These are phyloP conservation scores for Leptinotarsa juncta DNA, from an alignment of 2,888 invertebrate genomes.

Conservation along the genomic window DNA sequence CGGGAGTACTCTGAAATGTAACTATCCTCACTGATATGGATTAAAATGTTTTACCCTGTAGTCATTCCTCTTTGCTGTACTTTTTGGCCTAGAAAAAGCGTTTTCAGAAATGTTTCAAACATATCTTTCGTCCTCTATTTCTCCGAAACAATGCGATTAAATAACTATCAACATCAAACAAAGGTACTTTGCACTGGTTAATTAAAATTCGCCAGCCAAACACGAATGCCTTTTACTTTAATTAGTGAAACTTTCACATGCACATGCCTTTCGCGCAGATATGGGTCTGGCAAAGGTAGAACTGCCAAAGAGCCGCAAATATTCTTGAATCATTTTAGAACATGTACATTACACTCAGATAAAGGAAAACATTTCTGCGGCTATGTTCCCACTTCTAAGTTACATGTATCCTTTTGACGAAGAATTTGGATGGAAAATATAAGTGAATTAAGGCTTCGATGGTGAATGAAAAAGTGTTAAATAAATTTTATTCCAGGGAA, in stretches of 20 bases:
- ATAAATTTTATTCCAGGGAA: no score
- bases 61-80: no score
- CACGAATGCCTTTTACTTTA: conserved; percentile 49
- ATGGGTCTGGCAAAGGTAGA: conserved; percentile 1
- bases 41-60: no score
- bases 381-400: no score
- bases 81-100: no score
- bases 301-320: neutral
- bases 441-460: no score
- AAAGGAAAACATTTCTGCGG: no score
- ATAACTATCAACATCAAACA: neutral
- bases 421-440: no score
- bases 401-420: no score
- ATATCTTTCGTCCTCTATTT: neutral
- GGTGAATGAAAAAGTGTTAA: no score
- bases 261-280: conserved; percentile 20
- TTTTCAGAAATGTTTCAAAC: neutral
- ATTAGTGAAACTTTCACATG: conserved; percentile 40
- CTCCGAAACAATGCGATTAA: neutral
- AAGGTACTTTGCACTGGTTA: conserved; percentile 26
- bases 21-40: no score
- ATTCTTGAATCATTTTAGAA: neutral
- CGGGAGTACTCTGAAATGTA: no score
- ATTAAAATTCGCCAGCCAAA: conserved; percentile 53
- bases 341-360: neutral